These are phyloP conservation scores for Apotomis betuletana DNA, from an alignment of 2,888 invertebrate species.

Conservation along the genomic window DNA sequence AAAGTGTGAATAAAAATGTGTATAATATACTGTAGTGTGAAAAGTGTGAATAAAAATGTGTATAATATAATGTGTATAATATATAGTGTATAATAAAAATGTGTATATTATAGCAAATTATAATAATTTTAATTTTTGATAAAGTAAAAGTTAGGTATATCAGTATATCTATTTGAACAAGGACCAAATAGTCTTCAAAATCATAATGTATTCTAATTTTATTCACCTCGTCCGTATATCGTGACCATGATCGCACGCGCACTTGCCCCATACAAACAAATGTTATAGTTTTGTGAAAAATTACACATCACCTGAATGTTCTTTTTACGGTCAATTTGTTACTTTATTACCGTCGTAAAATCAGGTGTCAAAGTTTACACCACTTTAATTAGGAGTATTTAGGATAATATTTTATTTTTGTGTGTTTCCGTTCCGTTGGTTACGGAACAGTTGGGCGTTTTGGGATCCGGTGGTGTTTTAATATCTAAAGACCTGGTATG, in stretches of 20 bases:
- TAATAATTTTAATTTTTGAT: too few relatives aligned
- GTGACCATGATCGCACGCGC: constrained; percentile 52
- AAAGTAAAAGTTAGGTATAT: too few relatives aligned
- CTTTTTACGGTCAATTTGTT: constrained; percentile 63
- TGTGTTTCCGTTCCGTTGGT: constrained; percentile 33
- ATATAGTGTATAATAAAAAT: too few relatives aligned
- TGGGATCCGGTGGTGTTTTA: constrained; percentile 8
- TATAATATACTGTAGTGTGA: too few relatives aligned
- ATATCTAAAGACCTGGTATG: too few relatives aligned
- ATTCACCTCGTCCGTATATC: constrained; percentile 65
- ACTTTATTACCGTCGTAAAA: constrained; percentile 62
- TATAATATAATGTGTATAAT: too few relatives aligned
- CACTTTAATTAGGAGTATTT: constrained; percentile 44
- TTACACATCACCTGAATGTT: constrained; percentile 47
- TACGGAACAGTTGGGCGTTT: constrained; percentile 17
- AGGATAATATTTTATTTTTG: constrained; percentile 25
- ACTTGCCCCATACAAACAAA: constrained; percentile 55
- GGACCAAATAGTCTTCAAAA: constrained; percentile 33
- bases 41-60: too few relatives aligned
- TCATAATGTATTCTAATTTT: constrained; percentile 54
- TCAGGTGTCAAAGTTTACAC: constrained; percentile 65
- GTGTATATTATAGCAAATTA: too few relatives aligned
- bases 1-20: too few relatives aligned
- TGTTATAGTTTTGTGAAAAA: constrained; percentile 57
- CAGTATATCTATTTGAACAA: constrained; percentile 30